A percentile compares a stretch with the other conserved stretches of the same genome.
phyloP scores from a whole-genome alignment of 2,888 invertebrate genomes.

The Sminthurides aquaticus region DNA sequence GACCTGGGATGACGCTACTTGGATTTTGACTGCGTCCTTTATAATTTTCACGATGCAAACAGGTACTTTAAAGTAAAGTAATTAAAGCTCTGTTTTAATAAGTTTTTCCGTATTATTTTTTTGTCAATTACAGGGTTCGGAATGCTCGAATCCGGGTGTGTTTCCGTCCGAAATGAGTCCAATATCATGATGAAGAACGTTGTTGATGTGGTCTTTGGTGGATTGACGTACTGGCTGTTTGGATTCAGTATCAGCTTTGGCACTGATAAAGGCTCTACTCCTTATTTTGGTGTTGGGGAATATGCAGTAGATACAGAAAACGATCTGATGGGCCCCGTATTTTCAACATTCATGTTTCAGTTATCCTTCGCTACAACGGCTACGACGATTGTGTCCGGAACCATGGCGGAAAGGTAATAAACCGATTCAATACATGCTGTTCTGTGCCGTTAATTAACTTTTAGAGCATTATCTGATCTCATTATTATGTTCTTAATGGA shows the following conservation, averaged over 20 bases:
- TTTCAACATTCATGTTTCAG: slow-evolving; percentile 43
- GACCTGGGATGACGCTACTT: slow-evolving; percentile 39
- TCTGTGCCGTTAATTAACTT: neutral
- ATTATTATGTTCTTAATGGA: neutral
- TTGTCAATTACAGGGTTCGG: slow-evolving; percentile 47
- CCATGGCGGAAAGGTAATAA: slow-evolving; percentile 48
- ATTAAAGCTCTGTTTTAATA: neutral
- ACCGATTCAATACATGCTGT: neutral
- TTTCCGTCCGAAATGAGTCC: slow-evolving; percentile 48
- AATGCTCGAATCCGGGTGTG: slow-evolving; percentile 49
- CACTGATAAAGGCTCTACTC: slow-evolving; percentile 44
- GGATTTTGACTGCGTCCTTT: slow-evolving; percentile 45
- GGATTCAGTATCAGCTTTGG: slow-evolving; percentile 46
- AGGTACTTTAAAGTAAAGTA: too few species aligned
- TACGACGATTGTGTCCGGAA: slow-evolving; percentile 47
- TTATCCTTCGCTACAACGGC: slow-evolving; percentile 46
- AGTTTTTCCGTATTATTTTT: neutral
- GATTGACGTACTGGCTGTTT: slow-evolving; percentile 51
- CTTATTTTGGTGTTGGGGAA: slow-evolving; percentile 47
- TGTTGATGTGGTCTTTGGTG: slow-evolving; percentile 51
- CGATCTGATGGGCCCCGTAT: slow-evolving; percentile 43
- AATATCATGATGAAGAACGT: slow-evolving; percentile 51
- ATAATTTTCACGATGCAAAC: slow-evolving; percentile 48
- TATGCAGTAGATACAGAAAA: slow-evolving; percentile 47
- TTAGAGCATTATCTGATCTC: too few species aligned